These are phyloP conservation scores for Eumeta japonica DNA, from an alignment of 1,140 invertebrate genomes.

Conservation along the genomic window DNA sequence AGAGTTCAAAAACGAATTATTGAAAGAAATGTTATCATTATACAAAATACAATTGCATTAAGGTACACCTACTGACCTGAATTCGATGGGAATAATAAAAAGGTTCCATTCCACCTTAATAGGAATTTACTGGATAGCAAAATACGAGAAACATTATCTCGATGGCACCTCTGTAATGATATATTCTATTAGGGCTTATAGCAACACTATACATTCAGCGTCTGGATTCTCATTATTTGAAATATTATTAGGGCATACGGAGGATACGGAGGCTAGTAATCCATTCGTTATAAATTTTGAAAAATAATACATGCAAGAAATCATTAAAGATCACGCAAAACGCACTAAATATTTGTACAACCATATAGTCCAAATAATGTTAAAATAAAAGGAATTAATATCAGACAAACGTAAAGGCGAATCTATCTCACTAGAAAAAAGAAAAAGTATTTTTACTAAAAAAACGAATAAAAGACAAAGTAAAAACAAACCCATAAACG, in stretches of 20 bases:
- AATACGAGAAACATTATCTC: constrained; percentile 14
- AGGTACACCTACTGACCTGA: constrained; percentile 15
- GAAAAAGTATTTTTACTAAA: constrained; percentile 10
- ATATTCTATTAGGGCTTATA: constrained; percentile 15
- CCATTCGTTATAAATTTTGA: constrained; percentile 7
- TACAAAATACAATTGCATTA: constrained; percentile 15
- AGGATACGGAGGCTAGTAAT: constrained; percentile 9
- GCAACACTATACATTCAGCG: constrained; percentile 11
- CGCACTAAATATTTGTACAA: constrained; percentile 9
- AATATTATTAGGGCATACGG: constrained; percentile 13
- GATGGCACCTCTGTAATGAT: constrained; percentile 16
- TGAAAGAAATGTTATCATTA: constrained; percentile 11
- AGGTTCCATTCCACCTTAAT: constrained; percentile 18
- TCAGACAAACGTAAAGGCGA: constrained; percentile 6
- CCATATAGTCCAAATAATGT: constrained; percentile 8
- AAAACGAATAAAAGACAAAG: no score
- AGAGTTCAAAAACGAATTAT: constrained; percentile 13
- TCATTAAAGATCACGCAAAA: constrained; percentile 12
- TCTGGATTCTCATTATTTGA: constrained; percentile 14
- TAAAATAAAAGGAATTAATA: constrained; percentile 3
- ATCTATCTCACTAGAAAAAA: background rate
- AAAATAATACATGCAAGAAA: constrained; percentile 10
- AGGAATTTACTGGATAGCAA: no score
- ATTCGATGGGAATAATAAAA: constrained; percentile 16
- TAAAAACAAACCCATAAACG: no score